These are phyloP conservation scores for Pseudorectes ferrugineus DNA, from an alignment of 2,113 vertebrate genomes.

Conservation along the genomic window DNA sequence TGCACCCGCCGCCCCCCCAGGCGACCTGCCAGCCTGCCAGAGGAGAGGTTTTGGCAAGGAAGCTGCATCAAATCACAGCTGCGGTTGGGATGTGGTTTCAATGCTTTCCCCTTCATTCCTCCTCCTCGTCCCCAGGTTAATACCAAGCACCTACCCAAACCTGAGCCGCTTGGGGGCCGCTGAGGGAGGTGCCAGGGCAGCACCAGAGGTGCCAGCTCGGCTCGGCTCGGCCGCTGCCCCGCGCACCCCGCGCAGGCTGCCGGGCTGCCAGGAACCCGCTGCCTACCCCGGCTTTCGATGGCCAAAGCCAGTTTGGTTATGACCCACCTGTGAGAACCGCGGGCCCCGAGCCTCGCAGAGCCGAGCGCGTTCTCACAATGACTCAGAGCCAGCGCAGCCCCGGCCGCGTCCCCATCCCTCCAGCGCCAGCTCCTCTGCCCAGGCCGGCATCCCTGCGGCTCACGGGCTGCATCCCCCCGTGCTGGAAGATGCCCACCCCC, in stretches of 20 bases:
- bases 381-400: not conserved
- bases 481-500: not conserved
- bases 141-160: not conserved
- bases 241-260: too few species aligned
- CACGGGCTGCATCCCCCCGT: fast-evolving
- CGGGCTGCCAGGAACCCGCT: not conserved
- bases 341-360: not conserved
- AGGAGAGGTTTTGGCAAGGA: constrained; percentile 58
- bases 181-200: not conserved
- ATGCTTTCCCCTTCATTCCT: constrained; percentile 60
- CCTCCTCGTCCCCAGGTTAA: constrained; percentile 28
- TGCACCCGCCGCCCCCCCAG: not conserved
- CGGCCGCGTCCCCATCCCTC: not conserved
- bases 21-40: not conserved
- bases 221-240: fast-evolving
- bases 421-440: not conserved
- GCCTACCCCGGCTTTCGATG: not conserved
- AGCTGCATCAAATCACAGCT: constrained; percentile 62
- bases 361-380: not conserved
- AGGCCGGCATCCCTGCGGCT: not conserved
- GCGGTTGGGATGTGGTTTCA: constrained; percentile 66
- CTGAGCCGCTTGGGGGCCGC: not conserved
- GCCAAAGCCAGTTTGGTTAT: not conserved
- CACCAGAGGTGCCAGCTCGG: fast-evolving
- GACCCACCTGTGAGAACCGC: not conserved